Evolutionary conservation across 2,797 vertebrate genomes (phyloP).

Genomic region (Neomorphus geoffroyi): DNA sequence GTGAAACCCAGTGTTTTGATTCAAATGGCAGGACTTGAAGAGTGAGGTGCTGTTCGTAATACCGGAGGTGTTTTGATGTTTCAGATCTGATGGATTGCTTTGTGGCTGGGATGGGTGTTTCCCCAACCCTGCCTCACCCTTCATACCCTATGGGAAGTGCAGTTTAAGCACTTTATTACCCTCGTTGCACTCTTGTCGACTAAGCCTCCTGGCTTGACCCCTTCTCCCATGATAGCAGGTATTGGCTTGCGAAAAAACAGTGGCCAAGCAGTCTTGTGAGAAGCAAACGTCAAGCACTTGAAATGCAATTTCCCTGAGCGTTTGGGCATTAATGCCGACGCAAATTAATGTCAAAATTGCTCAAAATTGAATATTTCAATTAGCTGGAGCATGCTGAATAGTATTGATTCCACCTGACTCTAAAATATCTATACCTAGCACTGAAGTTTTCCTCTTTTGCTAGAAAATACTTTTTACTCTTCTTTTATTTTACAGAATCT

Average conservation of each 20-base stretch:
- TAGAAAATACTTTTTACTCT: background rate
- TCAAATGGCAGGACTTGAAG: background rate
- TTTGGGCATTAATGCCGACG: background rate
- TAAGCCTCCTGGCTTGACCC: background rate
- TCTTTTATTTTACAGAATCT: background rate
- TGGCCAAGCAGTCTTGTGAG: background rate
- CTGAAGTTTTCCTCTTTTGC: background rate
- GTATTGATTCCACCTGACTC: background rate
- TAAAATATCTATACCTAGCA: background rate
- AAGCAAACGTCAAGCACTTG: background rate
- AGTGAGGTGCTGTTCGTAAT: background rate
- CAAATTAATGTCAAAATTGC: slow-evolving; percentile 17
- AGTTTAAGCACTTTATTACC: background rate
- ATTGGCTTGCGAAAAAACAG: background rate
- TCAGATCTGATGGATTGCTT: background rate
- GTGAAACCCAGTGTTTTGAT: background rate
- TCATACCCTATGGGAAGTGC: background rate
- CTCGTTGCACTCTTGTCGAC: background rate
- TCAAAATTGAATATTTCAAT: slow-evolving; percentile 17
- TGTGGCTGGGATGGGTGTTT: background rate
- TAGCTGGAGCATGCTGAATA: background rate
- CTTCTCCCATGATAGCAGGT: background rate
- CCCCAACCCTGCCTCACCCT: background rate
- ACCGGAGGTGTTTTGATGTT: background rate
- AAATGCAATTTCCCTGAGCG: background rate